Evolutionary conservation across 2,113 vertebrate genomes (phyloP), one percentile per base, ranked within the genome.

Genomic region (Morone saxatilis): DNA sequence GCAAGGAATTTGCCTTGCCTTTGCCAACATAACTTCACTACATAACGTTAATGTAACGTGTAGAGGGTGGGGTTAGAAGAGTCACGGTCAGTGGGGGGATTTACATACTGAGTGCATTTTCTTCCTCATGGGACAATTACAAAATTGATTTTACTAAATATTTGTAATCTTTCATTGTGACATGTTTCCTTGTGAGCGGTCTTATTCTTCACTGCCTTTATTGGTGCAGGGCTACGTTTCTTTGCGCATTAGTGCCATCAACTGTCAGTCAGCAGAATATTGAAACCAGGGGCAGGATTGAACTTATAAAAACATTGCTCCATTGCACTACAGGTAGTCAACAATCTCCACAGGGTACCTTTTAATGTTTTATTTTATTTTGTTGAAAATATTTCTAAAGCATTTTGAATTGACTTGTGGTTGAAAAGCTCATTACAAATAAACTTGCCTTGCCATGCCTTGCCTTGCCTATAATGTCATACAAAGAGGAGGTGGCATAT

Each of bases 401-500:
- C 6, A 20, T 70, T 41, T 41, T 20, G 0, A 61, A 36, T 43
- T 10, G 31, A 20, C n/a, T 48, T 61, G 43, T 48, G 65, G 68
- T 57, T 71, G 9, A 51, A 68, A 62, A 8, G 7, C 9, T 59
- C 22, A n/a, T 2, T 10, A 59, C 12, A 67, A 66, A 51, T 68
- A 60, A 50, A 62, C 22, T 3, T 19, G 41, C 4, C 14, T 57
- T 9, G n/a, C 60, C 12, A 61, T 50, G 36, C 19, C 31, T 31
- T 50, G 36, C 19, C 31, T 31, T 56, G 1, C 6, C 25, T 20
- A 38, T 70, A 61, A 54, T 71, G 47, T 48, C 65, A 80, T n/a
- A 43, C 0, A 85, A 61, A 78, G 51, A 40, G 47, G 17, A 66
- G 31, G 59, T 59, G 60, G 25, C 38, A 56, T 60, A 43, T 59